Evolutionary conservation across 2,113 vertebrate species (phyloP), one percentile per base, ranked within the genome.

Genomic region (Equus przewalskii): DNA sequence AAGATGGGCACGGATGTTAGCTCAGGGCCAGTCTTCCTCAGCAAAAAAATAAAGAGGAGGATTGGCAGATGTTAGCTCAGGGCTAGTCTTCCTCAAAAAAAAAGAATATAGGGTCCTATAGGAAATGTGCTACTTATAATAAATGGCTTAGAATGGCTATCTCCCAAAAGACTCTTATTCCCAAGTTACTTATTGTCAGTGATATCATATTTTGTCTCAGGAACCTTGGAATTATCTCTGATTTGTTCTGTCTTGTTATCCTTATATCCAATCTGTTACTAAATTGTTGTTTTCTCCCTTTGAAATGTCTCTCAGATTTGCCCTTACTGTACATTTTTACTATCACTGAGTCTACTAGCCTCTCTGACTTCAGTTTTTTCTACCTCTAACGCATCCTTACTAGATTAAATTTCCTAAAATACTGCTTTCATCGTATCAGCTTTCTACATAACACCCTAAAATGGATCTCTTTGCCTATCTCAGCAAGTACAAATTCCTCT

Each of bases 401-500:
- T 60, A 86, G 86, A 79, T 60, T 91, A 72, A 73, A 60, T 65
- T 89, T 94, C 72, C 67, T 56, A 79, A 95, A 94, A 92, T 46
- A 91, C 28, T 73, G 26, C 70, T 84, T 94, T 85, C 18, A 80
- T 73, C 54, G 51, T 28, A 58, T 65, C 7, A 44, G 26, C 79
- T 86, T 91, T 79, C 78, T 78, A 19, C 15, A 10, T 30, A 73
- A 88, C 92, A n/a, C 22, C 26, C 49, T 82, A 91, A 5, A 21
- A 16, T 62, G 15, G 85, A 7, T 78, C 62, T 94, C 56, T 85
- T n/a, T 95, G 94, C 36, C 73, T 91, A 30, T 28, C 81, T 86
- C 56, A 92, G 67, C 85, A 96, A 91, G 24, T 87, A 87, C 51
- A 95, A 90, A 94, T 75, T 85, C 67, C 91, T 90, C 49, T 92